phyloP scores from a whole-genome alignment of 2,888 invertebrate species.

The Colostygia pectinataria region DNA sequence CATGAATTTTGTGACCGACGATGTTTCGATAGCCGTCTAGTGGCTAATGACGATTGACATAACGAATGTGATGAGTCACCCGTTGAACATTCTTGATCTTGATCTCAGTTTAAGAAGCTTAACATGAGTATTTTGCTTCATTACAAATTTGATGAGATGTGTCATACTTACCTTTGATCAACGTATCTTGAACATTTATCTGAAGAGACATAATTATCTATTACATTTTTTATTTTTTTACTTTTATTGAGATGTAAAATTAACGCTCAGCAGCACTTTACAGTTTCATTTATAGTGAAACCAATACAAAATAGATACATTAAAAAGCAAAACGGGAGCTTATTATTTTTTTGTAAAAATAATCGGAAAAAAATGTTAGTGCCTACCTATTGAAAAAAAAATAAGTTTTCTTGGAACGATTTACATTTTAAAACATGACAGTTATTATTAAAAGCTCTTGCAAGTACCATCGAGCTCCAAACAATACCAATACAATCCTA shows the following conservation, averaged over 20 bases:
- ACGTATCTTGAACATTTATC: no score
- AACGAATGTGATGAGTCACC: constrained; percentile 13
- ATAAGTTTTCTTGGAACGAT: no score
- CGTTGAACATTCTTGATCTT: constrained; percentile 13
- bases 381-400: no score
- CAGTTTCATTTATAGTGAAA: no score
- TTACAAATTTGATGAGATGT: not conserved
- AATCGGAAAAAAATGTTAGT: constrained; percentile 2
- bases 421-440: no score
- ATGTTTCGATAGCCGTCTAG: not conserved
- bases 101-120: constrained; percentile 4
- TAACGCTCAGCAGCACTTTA: no score
- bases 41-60: constrained; percentile 7
- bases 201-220: not conserved
- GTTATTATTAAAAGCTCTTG: no score
- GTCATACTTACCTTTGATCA: not conserved
- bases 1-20: constrained; percentile 1
- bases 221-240: no score
- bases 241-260: no score
- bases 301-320: no score
- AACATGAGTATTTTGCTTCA: constrained; percentile 5
- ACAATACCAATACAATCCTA: constrained; percentile 1
- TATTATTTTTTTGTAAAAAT: not conserved
- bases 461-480: no score
- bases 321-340: no score